Conservation (phyloP, 2,113 vertebrate genomes). For the Alexandromys fortis region DNA sequence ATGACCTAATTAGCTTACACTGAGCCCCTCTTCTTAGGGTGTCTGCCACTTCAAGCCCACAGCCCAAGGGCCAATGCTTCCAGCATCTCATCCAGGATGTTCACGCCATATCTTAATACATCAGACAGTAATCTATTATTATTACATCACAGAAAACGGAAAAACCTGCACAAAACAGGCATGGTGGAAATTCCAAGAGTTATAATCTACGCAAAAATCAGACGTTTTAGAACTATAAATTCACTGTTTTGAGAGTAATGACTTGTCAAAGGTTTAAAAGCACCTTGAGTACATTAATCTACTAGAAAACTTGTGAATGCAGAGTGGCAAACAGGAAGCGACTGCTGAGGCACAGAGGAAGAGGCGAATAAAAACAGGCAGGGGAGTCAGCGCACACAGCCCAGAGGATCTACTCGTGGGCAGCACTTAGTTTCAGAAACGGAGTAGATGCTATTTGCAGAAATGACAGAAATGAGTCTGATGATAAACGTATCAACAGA, state of each 20-base stretch:
- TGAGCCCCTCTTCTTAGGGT: neutral
- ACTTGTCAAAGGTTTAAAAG: conserved; percentile 22
- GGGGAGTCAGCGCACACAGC: neutral
- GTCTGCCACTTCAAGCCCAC: too few species aligned
- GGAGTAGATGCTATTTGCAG: neutral
- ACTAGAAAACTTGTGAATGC: neutral
- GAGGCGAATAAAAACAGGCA: neutral
- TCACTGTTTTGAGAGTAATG: neutral
- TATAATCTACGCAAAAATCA: neutral
- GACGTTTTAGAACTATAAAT: neutral
- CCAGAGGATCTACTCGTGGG: neutral
- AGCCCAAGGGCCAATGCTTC: neutral
- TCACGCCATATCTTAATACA: too few species aligned
- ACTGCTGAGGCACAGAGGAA: neutral
- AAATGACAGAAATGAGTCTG: neutral
- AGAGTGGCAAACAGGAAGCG: neutral
- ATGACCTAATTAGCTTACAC: neutral
- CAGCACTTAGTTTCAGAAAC: neutral
- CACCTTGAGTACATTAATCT: neutral
- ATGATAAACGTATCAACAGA: neutral
- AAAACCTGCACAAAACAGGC: neutral
- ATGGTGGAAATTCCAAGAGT: neutral
- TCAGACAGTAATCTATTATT: neutral
- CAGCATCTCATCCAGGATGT: neutral
- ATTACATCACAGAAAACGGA: neutral